These are phyloP conservation scores for Cenopis cana DNA, from an alignment of 2,888 invertebrate genomes.

Conservation along the genomic window DNA sequence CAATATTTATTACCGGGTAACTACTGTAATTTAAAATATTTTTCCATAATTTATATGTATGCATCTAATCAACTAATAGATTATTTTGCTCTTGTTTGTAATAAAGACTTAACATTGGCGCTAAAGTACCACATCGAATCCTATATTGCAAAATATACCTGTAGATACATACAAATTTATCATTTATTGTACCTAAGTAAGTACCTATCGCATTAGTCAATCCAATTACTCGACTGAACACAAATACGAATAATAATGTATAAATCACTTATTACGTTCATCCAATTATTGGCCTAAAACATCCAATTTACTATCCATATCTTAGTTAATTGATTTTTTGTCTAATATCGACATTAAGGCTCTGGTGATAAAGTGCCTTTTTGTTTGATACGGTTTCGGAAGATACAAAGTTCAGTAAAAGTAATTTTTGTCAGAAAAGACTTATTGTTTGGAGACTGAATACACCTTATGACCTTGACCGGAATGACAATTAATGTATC, in stretches of 20 bases:
- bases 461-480: conserved; percentile 1
- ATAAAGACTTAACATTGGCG: neutral
- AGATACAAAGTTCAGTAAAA: neutral
- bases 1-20: too few species aligned
- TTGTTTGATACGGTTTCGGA: neutral
- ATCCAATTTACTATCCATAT: neutral
- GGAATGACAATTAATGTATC: neutral
- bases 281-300: neutral
- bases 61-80: too few species aligned
- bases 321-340: neutral
- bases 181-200: neutral
- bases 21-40: too few species aligned
- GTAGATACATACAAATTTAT: neutral
- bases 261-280: neutral
- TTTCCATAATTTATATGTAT: too few species aligned
- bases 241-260: conserved; percentile 7
- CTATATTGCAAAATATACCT: too few species aligned
- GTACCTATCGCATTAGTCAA: neutral
- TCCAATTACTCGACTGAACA: conserved; percentile 7
- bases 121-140: neutral
- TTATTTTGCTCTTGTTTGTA: too few species aligned
- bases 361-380: neutral
- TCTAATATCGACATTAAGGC: neutral
- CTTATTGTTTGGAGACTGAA: neutral
- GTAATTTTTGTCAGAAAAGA: neutral